phyloP scores from a whole-genome alignment of 2,888 invertebrate genomes.

The Urechis unicinctus region DNA sequence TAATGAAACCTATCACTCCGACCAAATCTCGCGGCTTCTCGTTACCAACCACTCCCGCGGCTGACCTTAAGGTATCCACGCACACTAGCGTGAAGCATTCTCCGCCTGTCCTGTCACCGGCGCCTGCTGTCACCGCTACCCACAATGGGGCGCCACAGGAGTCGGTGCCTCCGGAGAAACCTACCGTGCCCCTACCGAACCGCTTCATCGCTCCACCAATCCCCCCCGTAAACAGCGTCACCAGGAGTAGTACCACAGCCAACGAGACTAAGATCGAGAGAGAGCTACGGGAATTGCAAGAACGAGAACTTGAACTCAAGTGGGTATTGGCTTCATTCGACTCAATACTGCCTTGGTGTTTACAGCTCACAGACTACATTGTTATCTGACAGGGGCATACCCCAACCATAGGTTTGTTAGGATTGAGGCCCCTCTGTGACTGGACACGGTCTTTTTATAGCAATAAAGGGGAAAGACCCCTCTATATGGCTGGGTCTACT shows the following conservation, averaged over 20 bases:
- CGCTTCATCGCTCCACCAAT: not conserved
- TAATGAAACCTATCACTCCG: conserved; percentile 9
- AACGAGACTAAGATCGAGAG: conserved; percentile 83
- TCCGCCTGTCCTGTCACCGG: not conserved
- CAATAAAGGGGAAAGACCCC: too few species aligned
- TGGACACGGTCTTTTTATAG: too few species aligned
- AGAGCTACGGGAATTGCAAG: conserved; percentile 77
- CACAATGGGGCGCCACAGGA: not conserved
- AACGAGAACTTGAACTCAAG: conserved; percentile 73
- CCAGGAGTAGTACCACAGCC: conserved; percentile 54
- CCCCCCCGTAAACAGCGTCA: not conserved
- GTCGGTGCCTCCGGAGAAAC: conserved; percentile 8
- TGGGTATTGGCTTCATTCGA: conserved; percentile 38
- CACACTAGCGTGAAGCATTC: not conserved
- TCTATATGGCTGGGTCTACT: too few species aligned
- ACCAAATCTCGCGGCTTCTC: not conserved
- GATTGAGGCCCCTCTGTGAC: too few species aligned
- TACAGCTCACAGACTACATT: too few species aligned
- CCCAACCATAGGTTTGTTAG: too few species aligned
- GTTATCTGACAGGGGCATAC: too few species aligned
- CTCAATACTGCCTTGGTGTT: too few species aligned
- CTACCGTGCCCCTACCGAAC: not conserved
- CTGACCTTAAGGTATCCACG: not conserved
- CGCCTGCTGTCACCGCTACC: not conserved
- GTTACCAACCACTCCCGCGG: not conserved